Evolutionary conservation across 2,113 vertebrate genomes (phyloP), one percentile per base, ranked within the genome.

Genomic region (Trochalopteron elliotii): DNA sequence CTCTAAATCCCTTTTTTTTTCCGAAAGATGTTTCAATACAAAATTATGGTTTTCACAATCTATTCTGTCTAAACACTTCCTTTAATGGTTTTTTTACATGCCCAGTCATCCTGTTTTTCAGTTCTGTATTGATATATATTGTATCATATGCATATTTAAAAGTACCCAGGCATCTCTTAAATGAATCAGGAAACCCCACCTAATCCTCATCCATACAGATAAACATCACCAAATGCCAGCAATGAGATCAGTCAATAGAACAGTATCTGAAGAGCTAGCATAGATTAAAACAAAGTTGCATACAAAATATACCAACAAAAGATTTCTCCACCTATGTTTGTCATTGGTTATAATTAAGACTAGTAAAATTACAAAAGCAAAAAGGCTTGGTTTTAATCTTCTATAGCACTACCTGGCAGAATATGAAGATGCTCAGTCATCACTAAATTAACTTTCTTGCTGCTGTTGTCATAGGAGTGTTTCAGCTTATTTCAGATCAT

Each of bases 261-360:
- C 9, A 59, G 27, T n/a, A 63, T 52, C 30, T 76, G 67, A 74
- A 89, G 59, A 87, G 16, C 85, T 95, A 85, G n/a, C 40, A 68
- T 63, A 78, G 19, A 70, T 72, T 82, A 86, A 96, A 67, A 55
- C 28, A 69, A 94, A 96, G 82, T 89, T 90, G 23, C 65, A 91
- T 39, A 57, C 13, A 63, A 83, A 70, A 47, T 68, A 40, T 3
- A 70, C 9, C 5, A 70, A 63, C 2, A 39, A 55, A 89, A 40
- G 5, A 18, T 63, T 77, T 33, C 2, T 40, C 27, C 11, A 33
- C 1, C 35, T 33, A 24, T 5, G 11, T 77, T 77, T 74, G 3
- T 44, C 81, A 22, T 10, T 59, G 22, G 10, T 60, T 71, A 52
- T 49, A 91, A 39, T 67, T 57, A 83, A 50, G 7, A 45, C 15